Evolutionary conservation across 2,797 vertebrate genomes (phyloP).

Genomic region (Cynopterus sphinx): DNA sequence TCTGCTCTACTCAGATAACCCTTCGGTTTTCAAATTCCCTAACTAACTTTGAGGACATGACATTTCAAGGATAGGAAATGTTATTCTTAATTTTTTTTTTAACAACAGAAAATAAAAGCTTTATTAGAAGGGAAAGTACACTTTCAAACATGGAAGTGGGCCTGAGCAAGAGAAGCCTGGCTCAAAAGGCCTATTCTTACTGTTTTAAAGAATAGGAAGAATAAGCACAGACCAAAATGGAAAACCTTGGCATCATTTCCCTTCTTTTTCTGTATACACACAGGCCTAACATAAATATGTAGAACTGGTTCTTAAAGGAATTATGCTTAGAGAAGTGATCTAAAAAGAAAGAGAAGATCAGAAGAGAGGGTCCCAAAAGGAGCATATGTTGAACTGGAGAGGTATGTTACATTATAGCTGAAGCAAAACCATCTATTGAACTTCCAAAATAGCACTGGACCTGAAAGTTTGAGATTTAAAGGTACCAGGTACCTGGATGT

Average conservation of each 20-base stretch:
- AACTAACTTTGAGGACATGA: constrained; percentile 10
- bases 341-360: not conserved
- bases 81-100: not conserved
- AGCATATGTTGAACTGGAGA: too few species aligned
- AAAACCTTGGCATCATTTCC: not conserved
- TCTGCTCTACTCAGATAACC: not conserved
- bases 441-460: not conserved
- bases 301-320: not conserved
- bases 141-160: too few species aligned
- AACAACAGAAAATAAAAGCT: too few species aligned
- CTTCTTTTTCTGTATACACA: not conserved
- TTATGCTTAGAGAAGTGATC: not conserved
- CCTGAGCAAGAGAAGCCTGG: too few species aligned
- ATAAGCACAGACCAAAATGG: not conserved
- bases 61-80: not conserved
- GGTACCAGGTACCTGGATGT: too few species aligned
- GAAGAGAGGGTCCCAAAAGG: not conserved
- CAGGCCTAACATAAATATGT: not conserved
- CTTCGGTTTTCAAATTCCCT: not conserved
- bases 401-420: too few species aligned
- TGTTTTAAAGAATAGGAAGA: not conserved
- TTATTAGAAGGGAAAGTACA: too few species aligned
- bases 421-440: not conserved
- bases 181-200: not conserved
- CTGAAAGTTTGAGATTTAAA: not conserved